Evolutionary conservation across 2,113 vertebrate species (phyloP), one percentile per base, ranked within the genome.

Genomic region (Pterocles orientalis): DNA sequence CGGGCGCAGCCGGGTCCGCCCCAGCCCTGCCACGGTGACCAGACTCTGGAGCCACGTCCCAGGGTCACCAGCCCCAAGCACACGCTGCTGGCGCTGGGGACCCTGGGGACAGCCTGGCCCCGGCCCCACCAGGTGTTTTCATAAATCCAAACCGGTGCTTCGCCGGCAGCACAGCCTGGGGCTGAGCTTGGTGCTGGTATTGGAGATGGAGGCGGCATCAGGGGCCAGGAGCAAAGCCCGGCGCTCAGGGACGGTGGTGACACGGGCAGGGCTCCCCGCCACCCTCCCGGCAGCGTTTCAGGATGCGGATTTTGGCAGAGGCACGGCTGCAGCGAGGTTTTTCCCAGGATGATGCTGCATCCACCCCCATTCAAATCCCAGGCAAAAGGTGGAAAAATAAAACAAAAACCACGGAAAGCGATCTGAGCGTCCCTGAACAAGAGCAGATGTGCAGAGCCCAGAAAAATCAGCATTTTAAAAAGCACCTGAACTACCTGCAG

Each of bases 11-110:
- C 1, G 2, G 72, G n/a, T 39, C 82, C 0, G 1, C 3, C 7
- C 69, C 64, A 53, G 50, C 73, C 0, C 0, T 17, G 17, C 76
- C 90, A 41, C 0, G 3, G 23, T 3, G 2, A 18, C 14, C 53
- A 86, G 84, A 56, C 92, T 86, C 56, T 21, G 45, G 77, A 89
- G 77, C 53, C 1, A 1, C 3, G 0, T 54, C 45, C 50, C 2
- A 12, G 51, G 45, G 47, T 88, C 25, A 4, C 18, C 12, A 20
- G n/a, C 51, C 45, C 58, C 2, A 1, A 5, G 12, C 29, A 53
- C 17, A 3, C 57, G 41, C 41, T 41, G 13, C 41, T 6, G 12
- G 41, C 41, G 13, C 13, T 41, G 41, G 41, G 41, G 41, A 41
- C 41, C 41, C 41, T 41, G 41, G 41, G 41, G 41, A 41, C 41